Conservation (phyloP, 1,140 invertebrate species). For the Trichomalopsis sarcophagae region DNA sequence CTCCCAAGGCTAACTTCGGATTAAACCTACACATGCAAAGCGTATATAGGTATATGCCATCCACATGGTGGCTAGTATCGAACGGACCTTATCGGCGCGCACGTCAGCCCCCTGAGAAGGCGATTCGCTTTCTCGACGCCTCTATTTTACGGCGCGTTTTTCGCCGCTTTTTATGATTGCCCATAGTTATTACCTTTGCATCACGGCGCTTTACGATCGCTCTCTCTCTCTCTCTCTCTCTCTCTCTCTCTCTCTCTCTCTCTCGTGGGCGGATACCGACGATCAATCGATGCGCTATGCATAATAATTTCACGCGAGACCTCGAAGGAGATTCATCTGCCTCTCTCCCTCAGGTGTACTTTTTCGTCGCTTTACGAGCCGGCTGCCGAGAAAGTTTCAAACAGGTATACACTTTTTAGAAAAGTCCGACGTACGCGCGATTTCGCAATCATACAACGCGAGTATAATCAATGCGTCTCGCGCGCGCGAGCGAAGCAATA, state of each 20-base stretch:
- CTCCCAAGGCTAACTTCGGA: neutral
- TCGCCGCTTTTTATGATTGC: slow-evolving; percentile 2
- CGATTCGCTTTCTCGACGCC: neutral
- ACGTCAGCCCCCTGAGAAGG: neutral
- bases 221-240: too few species aligned
- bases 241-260: too few species aligned
- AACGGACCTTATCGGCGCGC: neutral
- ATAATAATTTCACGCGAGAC: slow-evolving; percentile 6
- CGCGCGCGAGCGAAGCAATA: neutral
- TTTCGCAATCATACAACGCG: too few species aligned
- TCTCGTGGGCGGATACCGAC: too few species aligned
- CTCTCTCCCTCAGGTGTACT: too few species aligned
- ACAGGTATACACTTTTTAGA: too few species aligned
- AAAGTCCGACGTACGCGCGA: too few species aligned
- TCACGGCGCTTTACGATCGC: neutral
- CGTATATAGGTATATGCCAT: too few species aligned
- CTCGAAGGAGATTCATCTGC: neutral
- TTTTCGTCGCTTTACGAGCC: neutral
- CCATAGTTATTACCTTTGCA: neutral
- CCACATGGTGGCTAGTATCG: too few species aligned
- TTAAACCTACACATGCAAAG: too few species aligned
- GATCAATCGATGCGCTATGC: slow-evolving; percentile 2
- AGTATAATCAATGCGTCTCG: neutral
- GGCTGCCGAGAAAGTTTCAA: too few species aligned
- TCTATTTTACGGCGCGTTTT: neutral